phyloP scores from a whole-genome alignment of 2,888 invertebrate genomes.

The Campoplex nolae region DNA sequence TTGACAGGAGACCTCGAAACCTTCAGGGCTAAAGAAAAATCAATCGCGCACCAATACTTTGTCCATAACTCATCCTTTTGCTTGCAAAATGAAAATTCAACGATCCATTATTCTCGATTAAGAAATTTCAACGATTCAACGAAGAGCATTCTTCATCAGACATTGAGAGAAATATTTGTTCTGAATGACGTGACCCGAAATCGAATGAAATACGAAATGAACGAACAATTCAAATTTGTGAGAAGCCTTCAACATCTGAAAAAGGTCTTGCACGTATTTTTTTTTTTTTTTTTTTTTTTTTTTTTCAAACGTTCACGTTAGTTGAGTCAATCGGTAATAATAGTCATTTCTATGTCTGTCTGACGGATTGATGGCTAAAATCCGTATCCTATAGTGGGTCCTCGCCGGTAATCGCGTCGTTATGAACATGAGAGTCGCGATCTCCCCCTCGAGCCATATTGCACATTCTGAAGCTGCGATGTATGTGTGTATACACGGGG shows the following conservation, averaged over 20 bases:
- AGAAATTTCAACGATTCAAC: background rate
- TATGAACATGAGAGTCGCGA: constrained; percentile 8
- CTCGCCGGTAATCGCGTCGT: constrained; percentile 45
- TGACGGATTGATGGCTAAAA: constrained; percentile 42
- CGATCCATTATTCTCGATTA: background rate
- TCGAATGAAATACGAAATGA: background rate
- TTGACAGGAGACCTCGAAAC: background rate
- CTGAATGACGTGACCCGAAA: background rate
- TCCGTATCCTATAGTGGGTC: constrained; percentile 27
- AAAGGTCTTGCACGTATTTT: background rate
- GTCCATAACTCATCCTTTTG: background rate
- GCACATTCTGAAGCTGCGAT: constrained; percentile 48
- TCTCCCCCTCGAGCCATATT: constrained; percentile 52
- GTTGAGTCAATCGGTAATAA: constrained; percentile 12
- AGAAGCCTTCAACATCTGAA: background rate
- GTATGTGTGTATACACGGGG: background rate
- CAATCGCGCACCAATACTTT: background rate
- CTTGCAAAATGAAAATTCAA: background rate
- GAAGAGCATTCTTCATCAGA: background rate
- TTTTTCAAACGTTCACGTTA: constrained; percentile 6
- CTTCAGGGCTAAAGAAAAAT: background rate
- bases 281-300: background rate
- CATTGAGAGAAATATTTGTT: background rate
- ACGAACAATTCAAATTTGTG: background rate
- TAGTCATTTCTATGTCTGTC: constrained; percentile 33